A percentile compares a stretch with the other conserved stretches of the same genome.
Conservation (phyloP, 2,888 invertebrate genomes). For the Hirtodrosophila histrioides region DNA sequence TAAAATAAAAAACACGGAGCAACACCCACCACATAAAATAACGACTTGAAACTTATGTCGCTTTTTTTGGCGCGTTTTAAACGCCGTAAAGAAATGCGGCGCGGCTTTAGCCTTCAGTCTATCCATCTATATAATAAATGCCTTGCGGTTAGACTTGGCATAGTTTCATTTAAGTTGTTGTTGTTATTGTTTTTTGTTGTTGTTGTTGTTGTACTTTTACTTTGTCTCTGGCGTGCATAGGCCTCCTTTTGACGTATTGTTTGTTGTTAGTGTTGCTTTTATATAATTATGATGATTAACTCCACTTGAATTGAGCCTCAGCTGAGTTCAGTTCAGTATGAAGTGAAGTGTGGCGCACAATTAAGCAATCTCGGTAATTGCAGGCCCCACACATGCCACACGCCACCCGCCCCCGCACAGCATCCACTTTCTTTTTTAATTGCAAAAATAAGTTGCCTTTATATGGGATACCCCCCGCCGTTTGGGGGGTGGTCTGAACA, state of each 20-base stretch:
- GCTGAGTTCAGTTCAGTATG: slow-evolving; percentile 30
- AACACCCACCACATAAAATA: slow-evolving; percentile 62
- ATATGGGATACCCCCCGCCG: slow-evolving; percentile 9
- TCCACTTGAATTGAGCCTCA: slow-evolving; percentile 31
- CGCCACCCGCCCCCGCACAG: slow-evolving; percentile 31
- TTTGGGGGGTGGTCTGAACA: slow-evolving; percentile 12
- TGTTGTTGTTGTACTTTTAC: slow-evolving; percentile 54
- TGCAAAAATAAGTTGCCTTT: slow-evolving; percentile 27
- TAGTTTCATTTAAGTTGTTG: slow-evolving; percentile 42
- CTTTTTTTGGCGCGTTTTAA: slow-evolving; percentile 36
- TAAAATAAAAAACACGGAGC: slow-evolving; percentile 20
- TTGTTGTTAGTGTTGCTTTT: slow-evolving; percentile 5
- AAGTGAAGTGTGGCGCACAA: slow-evolving; percentile 56
- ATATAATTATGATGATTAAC: slow-evolving; percentile 58
- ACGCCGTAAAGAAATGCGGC: slow-evolving; percentile 53
- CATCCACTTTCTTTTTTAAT: slow-evolving; percentile 56
- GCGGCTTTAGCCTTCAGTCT: slow-evolving; percentile 55
- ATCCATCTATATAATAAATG: slow-evolving; percentile 22
- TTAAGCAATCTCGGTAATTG: slow-evolving; percentile 61
- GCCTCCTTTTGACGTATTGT: slow-evolving; percentile 27
- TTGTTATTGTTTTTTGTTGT: not conserved
- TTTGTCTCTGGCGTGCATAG: slow-evolving; percentile 35
- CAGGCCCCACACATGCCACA: slow-evolving; percentile 24
- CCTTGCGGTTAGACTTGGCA: slow-evolving; percentile 68
- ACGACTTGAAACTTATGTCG: slow-evolving; percentile 31